Percentiles rank a stretch among this genome's conserved stretches.
phyloP scores from a whole-genome alignment of 2,113 vertebrate species.

The Cheirogaleus medius region DNA sequence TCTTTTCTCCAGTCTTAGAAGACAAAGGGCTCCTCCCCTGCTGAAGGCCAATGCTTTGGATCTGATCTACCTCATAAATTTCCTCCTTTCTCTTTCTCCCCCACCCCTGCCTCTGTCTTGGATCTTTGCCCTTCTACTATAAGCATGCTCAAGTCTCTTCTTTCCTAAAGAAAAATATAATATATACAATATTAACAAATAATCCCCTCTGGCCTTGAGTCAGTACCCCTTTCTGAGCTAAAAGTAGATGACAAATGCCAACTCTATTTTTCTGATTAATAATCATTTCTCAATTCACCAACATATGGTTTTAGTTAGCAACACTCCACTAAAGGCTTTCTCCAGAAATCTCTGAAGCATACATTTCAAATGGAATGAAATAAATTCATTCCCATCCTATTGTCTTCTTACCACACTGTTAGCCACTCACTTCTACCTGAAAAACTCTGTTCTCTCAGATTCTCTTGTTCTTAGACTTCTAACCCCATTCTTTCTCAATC shows the following conservation, averaged over 20 bases:
- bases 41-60: neutral
- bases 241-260: neutral
- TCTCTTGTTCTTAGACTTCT: neutral
- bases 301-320: constrained; percentile 18
- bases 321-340: constrained; percentile 2
- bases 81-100: neutral
- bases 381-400: neutral
- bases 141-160: neutral
- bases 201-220: neutral
- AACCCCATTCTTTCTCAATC: neutral
- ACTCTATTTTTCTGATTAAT: constrained; percentile 22
- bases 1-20: neutral
- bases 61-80: neutral
- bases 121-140: neutral
- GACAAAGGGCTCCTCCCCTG: neutral
- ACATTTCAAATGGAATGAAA: neutral
- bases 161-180: neutral
- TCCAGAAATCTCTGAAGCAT: neutral
- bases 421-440: neutral
- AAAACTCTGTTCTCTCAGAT: neutral
- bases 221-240: neutral
- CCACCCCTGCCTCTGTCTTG: neutral
- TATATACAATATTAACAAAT: neutral
- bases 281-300: constrained; percentile 11
- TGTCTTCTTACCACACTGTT: neutral